Conservation (phyloP, 1,140 invertebrate genomes). For the Sitobion miscanthi region DNA sequence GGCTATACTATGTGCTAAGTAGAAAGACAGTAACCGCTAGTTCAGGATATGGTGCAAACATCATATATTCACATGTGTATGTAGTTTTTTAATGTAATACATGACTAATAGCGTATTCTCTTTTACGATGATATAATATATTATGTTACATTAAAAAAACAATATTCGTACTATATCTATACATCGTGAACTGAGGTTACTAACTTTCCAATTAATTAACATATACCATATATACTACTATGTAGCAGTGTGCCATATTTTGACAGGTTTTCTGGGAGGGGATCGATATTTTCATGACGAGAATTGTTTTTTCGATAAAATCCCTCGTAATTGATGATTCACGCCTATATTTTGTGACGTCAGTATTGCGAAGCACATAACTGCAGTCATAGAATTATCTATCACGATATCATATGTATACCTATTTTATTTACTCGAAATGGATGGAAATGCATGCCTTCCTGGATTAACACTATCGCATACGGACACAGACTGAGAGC, state of each 20-base stretch:
- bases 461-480: not conserved
- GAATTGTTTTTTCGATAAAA: not conserved
- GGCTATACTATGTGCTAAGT: not conserved
- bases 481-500: not conserved
- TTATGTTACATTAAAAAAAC: not conserved
- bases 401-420: not conserved
- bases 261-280: not conserved
- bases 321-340: no score
- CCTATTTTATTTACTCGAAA: not conserved
- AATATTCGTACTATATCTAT: not conserved
- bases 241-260: not conserved
- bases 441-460: not conserved
- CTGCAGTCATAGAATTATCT: not conserved
- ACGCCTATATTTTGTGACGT: not conserved
- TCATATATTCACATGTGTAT: not conserved
- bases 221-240: not conserved
- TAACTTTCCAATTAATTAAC: not conserved
- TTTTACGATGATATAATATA: not conserved
- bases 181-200: not conserved
- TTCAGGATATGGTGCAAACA: not conserved
- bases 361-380: not conserved
- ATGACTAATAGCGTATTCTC: not conserved
- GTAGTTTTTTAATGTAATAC: not conserved
- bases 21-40: not conserved
- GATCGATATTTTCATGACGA: not conserved